phyloP scores from a whole-genome alignment of 2,888 invertebrate species.

The Leucozona laternaria region DNA sequence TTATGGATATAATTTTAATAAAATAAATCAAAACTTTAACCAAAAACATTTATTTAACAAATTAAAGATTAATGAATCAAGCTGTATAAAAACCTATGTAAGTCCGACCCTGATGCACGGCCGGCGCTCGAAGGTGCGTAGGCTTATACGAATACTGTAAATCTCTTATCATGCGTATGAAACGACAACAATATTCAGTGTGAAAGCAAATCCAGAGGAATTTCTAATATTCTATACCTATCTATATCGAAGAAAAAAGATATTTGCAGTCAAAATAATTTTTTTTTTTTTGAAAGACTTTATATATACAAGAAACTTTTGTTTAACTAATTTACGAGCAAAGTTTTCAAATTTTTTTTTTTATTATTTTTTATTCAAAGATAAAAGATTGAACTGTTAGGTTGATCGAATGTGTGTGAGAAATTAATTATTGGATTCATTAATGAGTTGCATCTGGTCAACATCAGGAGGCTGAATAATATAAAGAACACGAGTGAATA shows the following conservation, averaged over 20 bases:
- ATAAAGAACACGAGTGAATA: conserved; percentile 34
- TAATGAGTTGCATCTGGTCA: conserved; percentile 56
- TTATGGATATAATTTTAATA: too few relatives aligned
- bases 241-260: neutral
- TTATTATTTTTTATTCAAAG: conserved; percentile 1
- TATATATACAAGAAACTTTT: conserved; percentile 18
- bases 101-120: neutral
- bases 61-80: too few relatives aligned
- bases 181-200: conserved; percentile 50
- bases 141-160: conserved; percentile 15
- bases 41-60: too few relatives aligned
- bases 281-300: neutral
- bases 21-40: too few relatives aligned
- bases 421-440: conserved; percentile 65
- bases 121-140: conserved; percentile 7
- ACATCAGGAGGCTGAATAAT: too few relatives aligned
- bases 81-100: too few relatives aligned
- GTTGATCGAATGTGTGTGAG: conserved; percentile 72
- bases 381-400: conserved; percentile 66
- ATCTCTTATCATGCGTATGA: conserved; percentile 6
- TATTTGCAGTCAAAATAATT: conserved; percentile 28
- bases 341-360: conserved; percentile 15
- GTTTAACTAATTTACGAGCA: conserved; percentile 59
- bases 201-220: conserved; percentile 62
- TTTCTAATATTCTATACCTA: conserved; percentile 6